Evolutionary conservation across 2,888 invertebrate genomes (phyloP).

Genomic region (Fragum fragum): DNA sequence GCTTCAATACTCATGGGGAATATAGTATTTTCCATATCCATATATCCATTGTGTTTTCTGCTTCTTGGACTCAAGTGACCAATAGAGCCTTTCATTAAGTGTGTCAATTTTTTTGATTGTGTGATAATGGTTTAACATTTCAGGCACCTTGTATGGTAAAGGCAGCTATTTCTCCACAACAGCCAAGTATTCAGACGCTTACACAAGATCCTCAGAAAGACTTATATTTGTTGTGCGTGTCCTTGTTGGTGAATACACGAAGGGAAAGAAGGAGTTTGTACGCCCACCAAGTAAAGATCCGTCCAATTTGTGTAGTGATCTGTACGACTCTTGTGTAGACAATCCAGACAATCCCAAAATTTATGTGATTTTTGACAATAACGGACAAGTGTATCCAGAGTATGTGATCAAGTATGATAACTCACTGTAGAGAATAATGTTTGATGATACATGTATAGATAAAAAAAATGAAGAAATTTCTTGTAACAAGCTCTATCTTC

Average conservation of each 20-base stretch:
- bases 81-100: too few species aligned
- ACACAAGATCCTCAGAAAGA: constrained; percentile 56
- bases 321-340: constrained; percentile 82
- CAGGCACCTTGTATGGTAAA: constrained; percentile 73
- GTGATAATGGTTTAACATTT: neutral
- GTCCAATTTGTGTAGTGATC: constrained; percentile 68
- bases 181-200: constrained; percentile 70
- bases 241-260: constrained; percentile 76
- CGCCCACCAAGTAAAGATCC: constrained; percentile 79
- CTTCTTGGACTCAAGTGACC: too few species aligned
- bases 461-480: too few species aligned
- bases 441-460: too few species aligned
- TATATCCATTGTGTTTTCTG: too few species aligned
- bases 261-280: constrained; percentile 69
- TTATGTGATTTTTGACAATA: constrained; percentile 79
- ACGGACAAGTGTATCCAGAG: constrained; percentile 81
- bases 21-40: too few species aligned
- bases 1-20: too few species aligned
- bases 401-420: constrained; percentile 76
- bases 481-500: too few species aligned
- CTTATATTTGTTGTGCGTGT: constrained; percentile 79
- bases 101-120: too few species aligned
- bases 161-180: constrained; percentile 80
- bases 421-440: neutral
- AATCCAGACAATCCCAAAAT: constrained; percentile 73